Conservation (phyloP, 2,113 vertebrate species). For the Aptenodytes patagonicus region DNA sequence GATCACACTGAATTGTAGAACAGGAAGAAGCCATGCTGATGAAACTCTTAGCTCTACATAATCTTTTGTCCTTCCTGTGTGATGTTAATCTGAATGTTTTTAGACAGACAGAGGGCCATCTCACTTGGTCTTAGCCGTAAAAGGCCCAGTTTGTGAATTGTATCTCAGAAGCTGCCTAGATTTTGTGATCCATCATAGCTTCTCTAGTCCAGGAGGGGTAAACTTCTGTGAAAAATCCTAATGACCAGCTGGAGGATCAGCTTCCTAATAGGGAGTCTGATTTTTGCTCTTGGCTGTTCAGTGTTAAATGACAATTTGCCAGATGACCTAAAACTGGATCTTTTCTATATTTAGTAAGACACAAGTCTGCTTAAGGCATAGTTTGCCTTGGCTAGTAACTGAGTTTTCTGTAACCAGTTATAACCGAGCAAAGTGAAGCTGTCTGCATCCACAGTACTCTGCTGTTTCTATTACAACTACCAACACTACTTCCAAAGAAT, state of each 20-base stretch:
- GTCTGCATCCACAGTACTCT: neutral
- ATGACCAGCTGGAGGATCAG: rapidly evolving
- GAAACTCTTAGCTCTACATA: neutral
- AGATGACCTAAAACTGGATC: neutral
- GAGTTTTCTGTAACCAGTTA: neutral
- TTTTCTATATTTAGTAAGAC: neutral
- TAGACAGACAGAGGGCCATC: neutral
- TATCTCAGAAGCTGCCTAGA: neutral
- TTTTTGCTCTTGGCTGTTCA: neutral
- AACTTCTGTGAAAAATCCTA: neutral
- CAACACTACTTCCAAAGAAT: neutral
- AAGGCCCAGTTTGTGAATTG: neutral
- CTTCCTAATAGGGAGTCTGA: neutral
- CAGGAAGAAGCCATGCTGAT: neutral
- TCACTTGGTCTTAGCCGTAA: neutral
- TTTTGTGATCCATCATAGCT: neutral
- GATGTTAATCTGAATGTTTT: neutral
- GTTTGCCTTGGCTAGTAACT: neutral
- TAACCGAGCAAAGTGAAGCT: rapidly evolving
- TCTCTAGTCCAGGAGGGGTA: neutral
- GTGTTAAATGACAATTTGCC: neutral
- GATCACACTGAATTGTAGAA: neutral
- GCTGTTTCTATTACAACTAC: neutral
- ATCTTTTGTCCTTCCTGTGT: neutral
- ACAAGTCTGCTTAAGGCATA: neutral